These are phyloP conservation scores for Talpa occidentalis DNA, from an alignment of 2,113 vertebrate genomes.

Conservation along the genomic window DNA sequence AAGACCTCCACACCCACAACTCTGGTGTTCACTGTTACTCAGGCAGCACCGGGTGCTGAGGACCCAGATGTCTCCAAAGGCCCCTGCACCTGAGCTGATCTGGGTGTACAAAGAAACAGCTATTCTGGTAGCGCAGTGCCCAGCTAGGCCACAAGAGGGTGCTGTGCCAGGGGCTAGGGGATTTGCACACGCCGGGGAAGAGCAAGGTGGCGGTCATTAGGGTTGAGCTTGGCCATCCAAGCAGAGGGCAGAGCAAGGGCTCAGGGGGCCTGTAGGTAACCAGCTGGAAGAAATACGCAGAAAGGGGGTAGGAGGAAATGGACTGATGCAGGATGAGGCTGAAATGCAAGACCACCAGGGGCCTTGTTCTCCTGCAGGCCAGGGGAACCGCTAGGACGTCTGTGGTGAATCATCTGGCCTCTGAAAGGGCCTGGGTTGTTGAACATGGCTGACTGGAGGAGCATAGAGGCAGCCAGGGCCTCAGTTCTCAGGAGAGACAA, in stretches of 20 bases:
- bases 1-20: not conserved
- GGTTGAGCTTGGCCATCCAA: not conserved
- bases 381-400: not conserved
- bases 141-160: not conserved
- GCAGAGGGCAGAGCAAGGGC: not conserved
- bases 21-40: not conserved
- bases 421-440: not conserved
- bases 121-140: not conserved
- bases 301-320: too few species aligned
- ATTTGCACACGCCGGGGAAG: not conserved
- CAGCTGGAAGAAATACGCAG: not conserved
- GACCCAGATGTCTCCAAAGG: not conserved
- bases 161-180: not conserved
- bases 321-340: too few species aligned
- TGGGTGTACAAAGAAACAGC: not conserved
- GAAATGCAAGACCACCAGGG: not conserved
- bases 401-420: not conserved
- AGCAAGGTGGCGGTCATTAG: not conserved
- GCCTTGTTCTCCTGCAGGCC: not conserved
- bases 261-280: not conserved
- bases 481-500: not conserved
- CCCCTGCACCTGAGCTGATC: not conserved
- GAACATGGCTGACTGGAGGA: not conserved
- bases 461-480: not conserved
- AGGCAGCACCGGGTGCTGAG: not conserved